Base-by-base conservation (phyloP, 1,140 invertebrate genomes). In the Ptiloglossa arizonensis region DNA sequence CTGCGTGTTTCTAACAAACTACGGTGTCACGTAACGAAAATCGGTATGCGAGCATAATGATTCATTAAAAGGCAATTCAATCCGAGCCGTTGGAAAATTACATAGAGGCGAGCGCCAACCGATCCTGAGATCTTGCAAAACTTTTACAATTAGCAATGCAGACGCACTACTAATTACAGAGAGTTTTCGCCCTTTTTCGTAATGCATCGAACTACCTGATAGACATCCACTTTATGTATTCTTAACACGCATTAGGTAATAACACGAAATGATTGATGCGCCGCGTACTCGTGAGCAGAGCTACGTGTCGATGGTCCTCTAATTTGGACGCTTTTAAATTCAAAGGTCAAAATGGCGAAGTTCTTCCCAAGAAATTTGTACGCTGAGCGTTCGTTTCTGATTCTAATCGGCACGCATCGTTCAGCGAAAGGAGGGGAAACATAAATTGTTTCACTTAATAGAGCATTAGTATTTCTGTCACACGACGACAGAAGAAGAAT, bases 41-140 rank as follows among this genome's bases (percentile, higher is more conserved):
- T 60, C 24, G 24, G 29, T 35, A 48, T 48, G 29, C 9, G 17
- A 38, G 35, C 24, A 24, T 44, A 11, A 70, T 24, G 52, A 70
- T 67, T 52, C 27, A 22, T 60, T 6, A 24, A n/a, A 17, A 29
- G 4, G 48, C 60, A 44, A 64, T 52, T 27, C 9, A 54, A 38
- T 54, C 17, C 17, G 46, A 50, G 15, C 29, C 15, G 29, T 27
- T 35, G n/a, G 29, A 35, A 62, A 35, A 62, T 62, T 38, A 24
- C 69, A 35, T 3, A 50, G 56, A 38, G 2, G 38, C 5, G 41
- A 24, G 4, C 3, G n/a, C 15, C 3, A 24, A 19, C 9, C 19
- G n/a, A 27, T 66, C 11, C 19, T 6, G 13, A 66, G 71, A 35
- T 13, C 11, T 66, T 50, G 11, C 24, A 60, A 64, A 54, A 66